Conservation (phyloP, 2,113 vertebrate species). For the Salvelinus namaycush region DNA sequence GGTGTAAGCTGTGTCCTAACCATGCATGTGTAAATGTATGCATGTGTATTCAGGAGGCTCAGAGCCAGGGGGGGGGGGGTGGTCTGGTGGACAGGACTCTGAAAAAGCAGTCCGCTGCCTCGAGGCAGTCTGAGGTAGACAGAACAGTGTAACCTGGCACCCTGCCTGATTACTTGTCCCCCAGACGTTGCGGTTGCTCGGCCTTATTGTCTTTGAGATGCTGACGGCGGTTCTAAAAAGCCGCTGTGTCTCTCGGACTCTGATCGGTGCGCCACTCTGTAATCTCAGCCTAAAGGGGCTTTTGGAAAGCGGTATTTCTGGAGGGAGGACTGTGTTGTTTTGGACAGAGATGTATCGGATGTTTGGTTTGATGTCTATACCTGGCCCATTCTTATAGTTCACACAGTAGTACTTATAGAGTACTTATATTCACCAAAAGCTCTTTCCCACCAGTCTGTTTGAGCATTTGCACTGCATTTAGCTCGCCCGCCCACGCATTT, state of each 20-base stretch:
- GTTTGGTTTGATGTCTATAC: no score
- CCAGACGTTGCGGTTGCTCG: background rate
- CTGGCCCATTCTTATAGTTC: no score
- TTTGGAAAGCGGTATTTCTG: background rate
- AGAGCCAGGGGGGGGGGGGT: no score
- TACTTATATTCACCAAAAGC: no score
- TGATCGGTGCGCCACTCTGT: background rate
- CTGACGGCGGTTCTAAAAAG: background rate
- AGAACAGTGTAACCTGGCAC: background rate
- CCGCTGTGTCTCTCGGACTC: background rate
- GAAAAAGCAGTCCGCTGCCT: conserved; percentile 5
- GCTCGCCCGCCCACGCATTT: background rate
- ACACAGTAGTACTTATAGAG: no score
- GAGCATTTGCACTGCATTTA: background rate
- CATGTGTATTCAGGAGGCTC: no score
- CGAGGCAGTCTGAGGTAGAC: background rate
- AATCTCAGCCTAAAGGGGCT: background rate
- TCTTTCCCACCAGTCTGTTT: no score
- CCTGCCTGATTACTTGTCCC: background rate
- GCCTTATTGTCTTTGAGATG: background rate
- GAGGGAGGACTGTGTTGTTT: background rate
- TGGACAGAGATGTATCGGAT: background rate
- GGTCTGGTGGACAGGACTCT: background rate
- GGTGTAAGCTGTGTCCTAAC: no score
- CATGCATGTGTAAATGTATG: no score